Evolutionary conservation across 2,797 vertebrate species (phyloP), one percentile per base, ranked within the genome.

Genomic region (Amphiprion clarkii): DNA sequence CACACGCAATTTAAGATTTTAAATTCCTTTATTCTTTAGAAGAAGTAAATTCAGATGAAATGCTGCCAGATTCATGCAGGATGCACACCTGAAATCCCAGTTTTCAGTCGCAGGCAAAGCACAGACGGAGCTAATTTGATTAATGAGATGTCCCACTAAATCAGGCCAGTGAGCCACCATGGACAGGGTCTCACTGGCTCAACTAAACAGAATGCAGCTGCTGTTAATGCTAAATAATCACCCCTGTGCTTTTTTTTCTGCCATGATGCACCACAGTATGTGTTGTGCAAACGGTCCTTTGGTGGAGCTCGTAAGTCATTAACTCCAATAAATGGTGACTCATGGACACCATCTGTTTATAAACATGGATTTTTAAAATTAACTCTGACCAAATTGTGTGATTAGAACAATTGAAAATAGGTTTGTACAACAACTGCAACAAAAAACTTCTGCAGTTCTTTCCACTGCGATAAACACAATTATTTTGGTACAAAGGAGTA

Each of bases 1-100:
- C 65, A 71, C 66, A 31, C 73, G 11, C 59, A 29, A 65, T n/a
- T 16, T 36, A 49, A 46, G 53, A n/a, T 71, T 16, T 76, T 1
- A 58, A 58, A 56, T 29, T 67, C 46, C 31, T 21, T 57, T 56
- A 29, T 40, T 53, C 21, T 54, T 21, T 51, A 44, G 40, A 54
- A 42, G n/a, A 27, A 17, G 29, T 33, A 29, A 56, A 55, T 44
- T 40, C 19, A 58, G 49, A 71, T 66, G 11, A 71, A 62, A 49
- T 39, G 7, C 7, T 48, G 44, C 17, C 53, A 10, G 39, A 39
- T 44, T 21, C 11, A 57, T 27, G 5, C 1, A 16, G 17, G 60
- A 16, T 60, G 5, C 19, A 31, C n/a, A 39, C 11, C 16, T 73
- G 16, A 73, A 53, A 10, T 54, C 13, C 33, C 4, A 10, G 36